Percentiles rank a stretch among this genome's conserved stretches.
phyloP scores from a whole-genome alignment of 2,797 vertebrate genomes.

The Darevskia nairensis region DNA sequence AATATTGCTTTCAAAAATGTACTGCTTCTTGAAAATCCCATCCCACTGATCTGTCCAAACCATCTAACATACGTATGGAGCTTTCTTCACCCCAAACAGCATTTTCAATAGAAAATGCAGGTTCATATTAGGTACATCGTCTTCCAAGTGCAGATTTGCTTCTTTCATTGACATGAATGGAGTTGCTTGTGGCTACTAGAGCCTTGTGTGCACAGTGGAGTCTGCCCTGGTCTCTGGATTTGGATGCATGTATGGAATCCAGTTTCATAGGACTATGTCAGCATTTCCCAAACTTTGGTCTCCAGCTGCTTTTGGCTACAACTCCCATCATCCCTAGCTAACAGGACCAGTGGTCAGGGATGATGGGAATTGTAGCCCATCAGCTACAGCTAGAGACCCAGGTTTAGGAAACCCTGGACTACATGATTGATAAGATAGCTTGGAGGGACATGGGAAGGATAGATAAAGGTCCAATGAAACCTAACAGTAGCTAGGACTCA shows the following conservation, averaged over 20 bases:
- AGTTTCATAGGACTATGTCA: neutral
- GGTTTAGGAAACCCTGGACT: neutral
- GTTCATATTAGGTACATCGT: neutral
- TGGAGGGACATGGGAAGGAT: neutral
- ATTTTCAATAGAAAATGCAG: neutral
- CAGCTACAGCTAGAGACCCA: too few species aligned
- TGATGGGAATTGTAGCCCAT: too few species aligned
- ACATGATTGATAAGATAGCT: neutral
- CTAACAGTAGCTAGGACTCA: neutral
- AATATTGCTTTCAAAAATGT: conserved; percentile 32
- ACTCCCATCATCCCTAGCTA: too few species aligned
- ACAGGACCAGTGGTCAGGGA: too few species aligned
- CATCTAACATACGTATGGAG: neutral
- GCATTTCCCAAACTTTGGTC: too few species aligned
- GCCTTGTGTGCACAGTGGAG: neutral
- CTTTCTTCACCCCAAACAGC: neutral
- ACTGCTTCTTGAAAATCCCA: conserved; percentile 31
- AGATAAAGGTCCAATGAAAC: neutral
- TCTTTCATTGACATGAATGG: neutral
- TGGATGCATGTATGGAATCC: neutral
- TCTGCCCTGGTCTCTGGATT: neutral
- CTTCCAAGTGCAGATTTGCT: neutral
- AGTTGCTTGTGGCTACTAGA: neutral
- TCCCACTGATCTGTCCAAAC: neutral
- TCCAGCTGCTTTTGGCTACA: too few species aligned